Evolutionary conservation across 1,140 invertebrate species (phyloP), one percentile per base, ranked within the genome.

Genomic region (Drosophila parabipectinata): DNA sequence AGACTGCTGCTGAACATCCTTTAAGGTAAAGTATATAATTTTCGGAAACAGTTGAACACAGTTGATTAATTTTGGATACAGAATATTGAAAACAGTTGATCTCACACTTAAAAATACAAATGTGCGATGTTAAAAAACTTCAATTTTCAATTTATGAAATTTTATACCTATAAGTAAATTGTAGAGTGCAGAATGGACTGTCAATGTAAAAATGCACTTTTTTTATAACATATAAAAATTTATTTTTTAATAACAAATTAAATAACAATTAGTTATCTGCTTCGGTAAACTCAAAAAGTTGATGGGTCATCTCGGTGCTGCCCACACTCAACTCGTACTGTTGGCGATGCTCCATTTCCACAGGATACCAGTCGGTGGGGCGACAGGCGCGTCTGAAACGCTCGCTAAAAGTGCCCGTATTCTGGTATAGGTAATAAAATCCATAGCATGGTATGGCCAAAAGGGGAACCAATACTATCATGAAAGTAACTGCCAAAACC

Each of bases 361-460:
- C 26, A 1, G 90, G 90, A 79, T 91, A 91, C 90, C 90, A 91
- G 39, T 91, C 90, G n/a, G 72, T 90, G 32, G 90, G 82, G 0
- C 78, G 68, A 54, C 83, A 89, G 15, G 72, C 57, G 5, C 82
- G 72, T n/a, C 26, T 53, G 5, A 91, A 74, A 1, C 90, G 82
- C 51, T 53, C 56, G 4, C 55, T 58, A 30, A 91, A 74, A 5
- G 54, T 48, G 5, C 88, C 90, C 0, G 75, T 68, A 39, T 59
- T 88, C 39, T 75, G 74, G n/a, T 63, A 55, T 7, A 90, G 63
- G 9, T 71, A 69, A 26, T 67, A 81, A 1, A 88, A 44, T 1
- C 79, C 85, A 56, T 90, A 91, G 32, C 62, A 72, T 9, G 90
- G 90, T 47, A 91, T 73, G 4, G 30, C 62, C 7, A 91, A 26